Evolutionary conservation across 1,140 invertebrate species (phyloP).

Genomic region (Drosophila micromelanica): DNA sequence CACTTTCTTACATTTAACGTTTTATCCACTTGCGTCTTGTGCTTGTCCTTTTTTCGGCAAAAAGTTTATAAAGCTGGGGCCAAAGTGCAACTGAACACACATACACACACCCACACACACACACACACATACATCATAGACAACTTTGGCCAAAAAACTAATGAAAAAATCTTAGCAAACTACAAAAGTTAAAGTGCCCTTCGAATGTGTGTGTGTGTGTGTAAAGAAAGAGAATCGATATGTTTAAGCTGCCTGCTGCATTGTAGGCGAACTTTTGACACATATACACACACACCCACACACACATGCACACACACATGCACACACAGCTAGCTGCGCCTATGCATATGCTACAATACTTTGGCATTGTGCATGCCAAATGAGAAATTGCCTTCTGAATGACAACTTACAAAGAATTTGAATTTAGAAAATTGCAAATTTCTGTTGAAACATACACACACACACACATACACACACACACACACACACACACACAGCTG

Average conservation of each 20-base stretch:
- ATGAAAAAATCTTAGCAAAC: slow-evolving; percentile 72
- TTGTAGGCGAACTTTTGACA: slow-evolving; percentile 75
- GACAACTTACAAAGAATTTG: slow-evolving; percentile 83
- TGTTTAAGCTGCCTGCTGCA: slow-evolving; percentile 72
- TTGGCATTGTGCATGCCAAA: slow-evolving; percentile 55
- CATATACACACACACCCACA: no score
- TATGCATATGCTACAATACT: slow-evolving; percentile 55
- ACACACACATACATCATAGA: slow-evolving; percentile 13
- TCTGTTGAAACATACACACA: slow-evolving; percentile 65
- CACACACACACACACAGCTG: neutral
- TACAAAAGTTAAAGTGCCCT: slow-evolving; percentile 73
- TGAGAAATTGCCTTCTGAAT: slow-evolving; percentile 71
- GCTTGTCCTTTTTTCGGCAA: slow-evolving; percentile 63
- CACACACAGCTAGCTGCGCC: slow-evolving; percentile 26
- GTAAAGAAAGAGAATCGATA: slow-evolving; percentile 58
- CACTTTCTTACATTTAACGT: slow-evolving; percentile 19
- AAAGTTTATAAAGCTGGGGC: slow-evolving; percentile 57
- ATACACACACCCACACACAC: slow-evolving; percentile 24
- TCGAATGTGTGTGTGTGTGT: slow-evolving; percentile 37
- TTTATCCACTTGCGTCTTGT: slow-evolving; percentile 44
- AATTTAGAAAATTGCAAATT: slow-evolving; percentile 83
- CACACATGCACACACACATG: slow-evolving; percentile 25
- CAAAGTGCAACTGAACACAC: slow-evolving; percentile 40
- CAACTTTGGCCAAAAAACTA: slow-evolving; percentile 23
- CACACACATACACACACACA: slow-evolving; percentile 9